These are phyloP conservation scores for Myiagra hebetior DNA, from an alignment of 2,113 vertebrate genomes.

Conservation along the genomic window DNA sequence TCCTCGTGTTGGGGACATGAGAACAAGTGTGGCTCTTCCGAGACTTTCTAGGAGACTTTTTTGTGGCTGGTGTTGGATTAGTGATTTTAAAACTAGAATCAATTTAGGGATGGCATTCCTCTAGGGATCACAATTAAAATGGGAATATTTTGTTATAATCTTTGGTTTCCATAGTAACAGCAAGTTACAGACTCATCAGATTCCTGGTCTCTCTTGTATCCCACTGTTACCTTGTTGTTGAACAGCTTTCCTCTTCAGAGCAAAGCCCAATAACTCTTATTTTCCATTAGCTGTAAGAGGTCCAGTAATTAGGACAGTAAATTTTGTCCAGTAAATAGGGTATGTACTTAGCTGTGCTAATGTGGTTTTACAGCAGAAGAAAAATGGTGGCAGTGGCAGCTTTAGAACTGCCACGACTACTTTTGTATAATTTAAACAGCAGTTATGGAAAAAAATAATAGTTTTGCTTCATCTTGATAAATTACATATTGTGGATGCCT, in stretches of 20 bases:
- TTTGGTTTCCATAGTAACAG: slow-evolving; percentile 46
- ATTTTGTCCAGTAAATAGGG: slow-evolving; percentile 36
- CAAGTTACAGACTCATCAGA: background rate
- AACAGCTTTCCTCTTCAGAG: background rate
- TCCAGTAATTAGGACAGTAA: slow-evolving; percentile 55
- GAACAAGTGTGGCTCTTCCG: background rate
- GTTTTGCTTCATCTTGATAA: slow-evolving; percentile 1
- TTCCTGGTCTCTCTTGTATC: background rate
- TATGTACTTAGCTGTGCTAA: background rate
- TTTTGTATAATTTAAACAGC: background rate
- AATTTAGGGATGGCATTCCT: background rate
- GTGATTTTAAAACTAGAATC: background rate
- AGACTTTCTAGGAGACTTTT: background rate
- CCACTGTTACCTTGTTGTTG: slow-evolving; percentile 2
- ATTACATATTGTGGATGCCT: background rate
- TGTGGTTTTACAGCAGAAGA: slow-evolving; percentile 28
- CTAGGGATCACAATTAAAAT: background rate
- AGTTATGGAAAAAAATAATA: background rate
- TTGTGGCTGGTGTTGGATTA: background rate
- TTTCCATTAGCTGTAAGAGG: slow-evolving; percentile 32
- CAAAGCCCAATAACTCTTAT: slow-evolving; percentile 17
- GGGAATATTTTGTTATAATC: slow-evolving; percentile 36
- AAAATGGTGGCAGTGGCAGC: background rate
- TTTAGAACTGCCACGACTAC: background rate
- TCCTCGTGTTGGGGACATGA: fast-evolving